These are phyloP conservation scores for Ganaspis brasiliensis DNA, from an alignment of 2,888 invertebrate genomes.

Conservation along the genomic window DNA sequence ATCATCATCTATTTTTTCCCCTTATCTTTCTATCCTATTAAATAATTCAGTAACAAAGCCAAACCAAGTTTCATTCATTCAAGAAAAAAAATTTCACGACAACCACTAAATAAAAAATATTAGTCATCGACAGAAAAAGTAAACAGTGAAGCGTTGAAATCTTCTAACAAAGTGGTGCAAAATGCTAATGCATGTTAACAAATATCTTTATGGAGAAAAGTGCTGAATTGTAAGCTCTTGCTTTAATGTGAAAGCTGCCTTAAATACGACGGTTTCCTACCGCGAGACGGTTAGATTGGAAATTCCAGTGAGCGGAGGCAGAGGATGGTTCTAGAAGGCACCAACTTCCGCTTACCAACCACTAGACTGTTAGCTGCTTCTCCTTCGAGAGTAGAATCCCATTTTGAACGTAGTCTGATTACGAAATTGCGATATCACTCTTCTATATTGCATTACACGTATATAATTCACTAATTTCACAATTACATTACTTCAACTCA, in stretches of 20 bases:
- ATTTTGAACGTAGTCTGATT: slow-evolving; percentile 71
- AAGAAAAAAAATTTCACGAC: too few species aligned
- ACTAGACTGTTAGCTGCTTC: slow-evolving; percentile 63
- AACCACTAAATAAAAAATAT: too few species aligned
- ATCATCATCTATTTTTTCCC: too few species aligned
- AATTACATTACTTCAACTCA: slow-evolving; percentile 5
- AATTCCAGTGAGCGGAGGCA: slow-evolving; percentile 46
- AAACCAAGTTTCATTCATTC: too few species aligned
- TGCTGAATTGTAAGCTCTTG: slow-evolving; percentile 9
- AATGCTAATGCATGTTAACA: not conserved
- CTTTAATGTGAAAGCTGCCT: slow-evolving; percentile 14
- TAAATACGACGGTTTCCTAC: slow-evolving; percentile 11
- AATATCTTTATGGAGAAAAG: not conserved
- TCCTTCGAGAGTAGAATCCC: slow-evolving; percentile 70
- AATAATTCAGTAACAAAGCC: too few species aligned
- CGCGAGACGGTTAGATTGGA: slow-evolving; percentile 52
- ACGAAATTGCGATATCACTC: slow-evolving; percentile 66
- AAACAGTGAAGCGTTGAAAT: not conserved
- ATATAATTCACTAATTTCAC: slow-evolving; percentile 10
- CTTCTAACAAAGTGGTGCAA: not conserved
- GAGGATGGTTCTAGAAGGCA: slow-evolving; percentile 20
- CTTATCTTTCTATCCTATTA: too few species aligned
- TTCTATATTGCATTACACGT: slow-evolving; percentile 13
- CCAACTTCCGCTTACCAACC: slow-evolving; percentile 66
- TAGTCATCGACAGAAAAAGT: too few species aligned